Evolutionary conservation across 2,888 invertebrate genomes (phyloP).

Genomic region (Agriopis leucophaearia): DNA sequence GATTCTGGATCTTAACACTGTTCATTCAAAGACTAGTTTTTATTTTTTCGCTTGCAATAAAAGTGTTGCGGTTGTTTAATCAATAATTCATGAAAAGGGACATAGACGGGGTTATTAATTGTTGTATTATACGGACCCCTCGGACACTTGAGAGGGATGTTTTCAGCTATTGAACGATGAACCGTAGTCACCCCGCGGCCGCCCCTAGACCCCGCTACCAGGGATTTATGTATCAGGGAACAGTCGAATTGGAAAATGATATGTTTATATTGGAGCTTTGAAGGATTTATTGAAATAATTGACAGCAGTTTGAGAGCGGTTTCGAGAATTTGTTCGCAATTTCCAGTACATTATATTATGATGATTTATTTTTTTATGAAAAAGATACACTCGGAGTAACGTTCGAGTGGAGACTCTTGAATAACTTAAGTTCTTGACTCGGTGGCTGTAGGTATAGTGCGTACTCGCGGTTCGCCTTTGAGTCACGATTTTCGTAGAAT

Average conservation of each 20-base stretch:
- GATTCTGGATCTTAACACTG: slow-evolving; percentile 25
- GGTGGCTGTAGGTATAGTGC: slow-evolving; percentile 1
- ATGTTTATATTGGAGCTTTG: slow-evolving; percentile 35
- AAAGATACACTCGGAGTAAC: slow-evolving; percentile 3
- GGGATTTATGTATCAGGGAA: slow-evolving; percentile 37
- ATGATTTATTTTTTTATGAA: slow-evolving; percentile 11
- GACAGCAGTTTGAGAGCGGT: slow-evolving; percentile 21
- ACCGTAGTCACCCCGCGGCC: slow-evolving; percentile 33
- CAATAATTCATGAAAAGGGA: slow-evolving; percentile 62
- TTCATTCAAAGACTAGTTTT: slow-evolving; percentile 20
- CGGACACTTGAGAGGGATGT: slow-evolving; percentile 37
- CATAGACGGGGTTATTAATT: slow-evolving; percentile 59
- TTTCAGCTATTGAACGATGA: slow-evolving; percentile 39
- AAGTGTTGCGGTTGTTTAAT: slow-evolving; percentile 43
- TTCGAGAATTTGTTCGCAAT: slow-evolving; percentile 4
- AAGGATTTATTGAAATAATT: slow-evolving; percentile 35
- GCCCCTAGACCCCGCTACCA: slow-evolving; percentile 26
- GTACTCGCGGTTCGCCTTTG: not conserved
- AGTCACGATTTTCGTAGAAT: slow-evolving; percentile 19
- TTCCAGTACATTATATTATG: slow-evolving; percentile 4
- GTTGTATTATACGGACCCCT: slow-evolving; percentile 57
- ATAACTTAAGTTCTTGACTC: slow-evolving; percentile 16
- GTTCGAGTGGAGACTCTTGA: slow-evolving; percentile 13
- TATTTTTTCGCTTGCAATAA: slow-evolving; percentile 29
- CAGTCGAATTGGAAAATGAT: slow-evolving; percentile 38